Percentiles rank a stretch among this genome's conserved stretches.
Evolutionary conservation across 2,888 invertebrate species (phyloP).

Genomic region (Drosophila stalkeri): DNA sequence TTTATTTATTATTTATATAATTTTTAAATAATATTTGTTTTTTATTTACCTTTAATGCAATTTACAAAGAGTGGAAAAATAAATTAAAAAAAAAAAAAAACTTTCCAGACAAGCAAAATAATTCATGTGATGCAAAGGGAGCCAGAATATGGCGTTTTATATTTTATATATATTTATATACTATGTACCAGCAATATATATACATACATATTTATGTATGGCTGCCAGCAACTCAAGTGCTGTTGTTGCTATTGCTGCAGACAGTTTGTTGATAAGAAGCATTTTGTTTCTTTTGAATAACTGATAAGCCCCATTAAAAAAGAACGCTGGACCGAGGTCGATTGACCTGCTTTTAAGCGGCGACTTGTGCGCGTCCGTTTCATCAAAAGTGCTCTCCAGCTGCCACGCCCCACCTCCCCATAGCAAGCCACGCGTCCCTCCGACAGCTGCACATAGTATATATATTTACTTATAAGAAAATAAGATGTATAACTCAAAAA

Average conservation of each 20-base stretch:
- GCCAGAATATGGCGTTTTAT: constrained; percentile 12
- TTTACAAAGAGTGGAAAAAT: neutral
- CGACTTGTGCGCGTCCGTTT: constrained; percentile 58
- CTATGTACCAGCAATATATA: neutral
- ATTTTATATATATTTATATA: constrained; percentile 2
- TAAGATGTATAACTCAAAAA: constrained; percentile 4
- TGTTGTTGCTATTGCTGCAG: constrained; percentile 51
- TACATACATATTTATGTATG: constrained; percentile 11
- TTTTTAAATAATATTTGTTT: neutral
- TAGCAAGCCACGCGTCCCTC: neutral
- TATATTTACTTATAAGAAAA: constrained; percentile 20
- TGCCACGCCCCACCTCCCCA: neutral
- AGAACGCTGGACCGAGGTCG: constrained; percentile 69
- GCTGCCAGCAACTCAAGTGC: constrained; percentile 21
- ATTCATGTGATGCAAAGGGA: constrained; percentile 15
- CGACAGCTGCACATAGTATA: constrained; percentile 11
- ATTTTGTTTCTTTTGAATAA: constrained; percentile 68
- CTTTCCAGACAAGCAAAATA: constrained; percentile 31
- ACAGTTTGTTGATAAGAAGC: constrained; percentile 71
- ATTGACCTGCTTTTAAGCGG: constrained; percentile 78
- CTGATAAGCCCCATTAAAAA: constrained; percentile 76
- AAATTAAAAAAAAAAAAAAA: constrained; percentile 1
- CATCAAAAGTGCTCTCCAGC: constrained; percentile 52
- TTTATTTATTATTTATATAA: neutral
- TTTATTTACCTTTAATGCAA: constrained; percentile 1